phyloP scores from a whole-genome alignment of 2,888 invertebrate species.

The Ectemnius lituratus region DNA sequence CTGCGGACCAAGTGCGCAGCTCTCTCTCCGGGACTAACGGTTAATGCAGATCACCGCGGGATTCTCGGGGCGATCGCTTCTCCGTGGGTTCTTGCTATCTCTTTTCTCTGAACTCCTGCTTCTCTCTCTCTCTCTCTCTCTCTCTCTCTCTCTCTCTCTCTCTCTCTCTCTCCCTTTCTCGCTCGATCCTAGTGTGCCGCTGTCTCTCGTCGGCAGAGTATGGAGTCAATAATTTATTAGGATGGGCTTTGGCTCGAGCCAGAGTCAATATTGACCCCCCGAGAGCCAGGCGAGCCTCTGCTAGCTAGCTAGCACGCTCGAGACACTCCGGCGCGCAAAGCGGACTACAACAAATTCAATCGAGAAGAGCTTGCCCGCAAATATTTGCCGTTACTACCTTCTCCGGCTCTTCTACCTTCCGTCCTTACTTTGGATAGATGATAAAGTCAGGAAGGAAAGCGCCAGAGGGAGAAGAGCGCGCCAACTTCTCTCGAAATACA shows the following conservation, averaged over 20 bases:
- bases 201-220: background rate
- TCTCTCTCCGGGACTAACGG: slow-evolving; percentile 17
- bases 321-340: slow-evolving; percentile 32
- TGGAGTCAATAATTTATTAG: slow-evolving; percentile 60
- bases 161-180: background rate
- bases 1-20: background rate
- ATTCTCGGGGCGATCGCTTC: slow-evolving; percentile 21
- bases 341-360: slow-evolving; percentile 56
- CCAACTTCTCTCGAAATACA: background rate
- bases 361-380: slow-evolving; percentile 34
- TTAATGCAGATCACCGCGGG: slow-evolving; percentile 47
- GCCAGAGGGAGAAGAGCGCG: slow-evolving; percentile 10
- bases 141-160: slow-evolving; percentile 2
- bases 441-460: slow-evolving; percentile 4
- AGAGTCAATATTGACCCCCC: slow-evolving; percentile 62
- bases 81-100: too few relatives aligned
- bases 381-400: slow-evolving; percentile 47
- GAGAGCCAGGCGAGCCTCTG: background rate
- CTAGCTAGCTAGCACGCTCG: background rate
- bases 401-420: background rate
- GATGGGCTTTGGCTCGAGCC: slow-evolving; percentile 53
- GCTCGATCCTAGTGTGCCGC: too few relatives aligned
- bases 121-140: slow-evolving; percentile 18
- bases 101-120: slow-evolving; percentile 22
- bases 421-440: background rate